Evolutionary conservation across 2,113 vertebrate genomes (phyloP).

Genomic region (Litocranius walleri): DNA sequence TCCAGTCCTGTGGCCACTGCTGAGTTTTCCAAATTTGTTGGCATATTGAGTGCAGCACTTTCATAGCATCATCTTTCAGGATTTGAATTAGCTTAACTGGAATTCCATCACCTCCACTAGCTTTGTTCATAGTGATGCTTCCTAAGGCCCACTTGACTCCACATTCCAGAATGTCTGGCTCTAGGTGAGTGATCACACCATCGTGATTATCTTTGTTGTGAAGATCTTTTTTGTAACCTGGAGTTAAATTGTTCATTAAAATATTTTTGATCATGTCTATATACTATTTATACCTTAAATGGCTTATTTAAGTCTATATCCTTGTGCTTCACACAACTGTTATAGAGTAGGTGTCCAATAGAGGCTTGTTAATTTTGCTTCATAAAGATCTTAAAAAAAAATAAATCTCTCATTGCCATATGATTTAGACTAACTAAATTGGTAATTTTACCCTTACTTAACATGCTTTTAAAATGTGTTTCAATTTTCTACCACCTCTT

Average conservation of each 20-base stretch:
- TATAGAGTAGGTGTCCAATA: not conserved
- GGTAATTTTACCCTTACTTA: slow-evolving; percentile 44
- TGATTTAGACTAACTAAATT: slow-evolving; percentile 9
- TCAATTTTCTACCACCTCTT: slow-evolving; percentile 56
- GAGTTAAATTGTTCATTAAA: not conserved
- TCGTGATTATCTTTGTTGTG: no score
- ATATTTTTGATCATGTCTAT: not conserved
- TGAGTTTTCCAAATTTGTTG: no score
- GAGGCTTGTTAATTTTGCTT: not conserved
- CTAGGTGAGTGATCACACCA: no score
- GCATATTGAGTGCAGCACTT: no score
- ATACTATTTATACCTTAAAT: not conserved
- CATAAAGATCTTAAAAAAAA: not conserved
- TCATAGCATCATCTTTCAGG: no score
- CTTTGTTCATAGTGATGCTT: no score
- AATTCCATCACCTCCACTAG: no score
- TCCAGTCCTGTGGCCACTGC: no score
- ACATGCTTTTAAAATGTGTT: slow-evolving; percentile 32
- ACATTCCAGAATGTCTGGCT: no score
- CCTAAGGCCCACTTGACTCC: no score
- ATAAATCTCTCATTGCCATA: slow-evolving; percentile 13
- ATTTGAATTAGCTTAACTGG: no score
- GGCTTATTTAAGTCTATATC: not conserved
- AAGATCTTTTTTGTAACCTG: not conserved
- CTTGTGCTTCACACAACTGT: not conserved